Conservation (phyloP, 2,888 invertebrate genomes). For the Agrotis exclamationis region DNA sequence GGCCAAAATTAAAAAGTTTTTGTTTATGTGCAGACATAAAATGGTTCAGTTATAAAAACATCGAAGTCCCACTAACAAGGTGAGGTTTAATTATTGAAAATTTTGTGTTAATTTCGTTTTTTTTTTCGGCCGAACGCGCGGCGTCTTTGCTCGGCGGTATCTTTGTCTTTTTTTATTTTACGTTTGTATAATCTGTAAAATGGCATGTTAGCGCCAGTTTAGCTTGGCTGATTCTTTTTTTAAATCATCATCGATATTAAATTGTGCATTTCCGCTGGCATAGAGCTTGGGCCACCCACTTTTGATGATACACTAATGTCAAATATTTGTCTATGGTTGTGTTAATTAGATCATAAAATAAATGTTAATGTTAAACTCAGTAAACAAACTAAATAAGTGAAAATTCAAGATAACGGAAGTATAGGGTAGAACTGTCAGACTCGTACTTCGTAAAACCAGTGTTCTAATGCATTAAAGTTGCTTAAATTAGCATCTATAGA, state of each 20-base stretch:
- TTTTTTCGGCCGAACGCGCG: slow-evolving; percentile 79
- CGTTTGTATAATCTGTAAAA: slow-evolving; percentile 89
- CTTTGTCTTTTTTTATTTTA: slow-evolving; percentile 77
- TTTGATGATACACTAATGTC: slow-evolving; percentile 30
- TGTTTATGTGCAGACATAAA: slow-evolving; percentile 23
- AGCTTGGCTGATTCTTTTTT: slow-evolving; percentile 76
- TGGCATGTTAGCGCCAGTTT: slow-evolving; percentile 88
- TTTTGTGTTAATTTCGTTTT: slow-evolving; percentile 88
- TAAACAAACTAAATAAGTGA: too few species aligned
- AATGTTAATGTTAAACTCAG: slow-evolving; percentile 8
- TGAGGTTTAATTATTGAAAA: slow-evolving; percentile 89
- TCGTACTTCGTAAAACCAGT: too few species aligned
- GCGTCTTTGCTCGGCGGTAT: slow-evolving; percentile 80
- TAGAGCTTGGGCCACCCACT: slow-evolving; percentile 70
- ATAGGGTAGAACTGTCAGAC: neutral
- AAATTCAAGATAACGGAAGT: too few species aligned
- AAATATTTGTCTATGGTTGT: slow-evolving; percentile 47
- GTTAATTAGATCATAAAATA: slow-evolving; percentile 36
- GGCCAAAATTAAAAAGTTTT: neutral
- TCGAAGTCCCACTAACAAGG: slow-evolving; percentile 85
- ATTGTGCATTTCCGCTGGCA: slow-evolving; percentile 80
- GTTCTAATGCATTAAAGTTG: too few species aligned
- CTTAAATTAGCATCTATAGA: too few species aligned
- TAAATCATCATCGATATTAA: slow-evolving; percentile 84
- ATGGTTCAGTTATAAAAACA: slow-evolving; percentile 76